phyloP scores from a whole-genome alignment of 1,140 invertebrate species.

The Ceratina calcarata region DNA sequence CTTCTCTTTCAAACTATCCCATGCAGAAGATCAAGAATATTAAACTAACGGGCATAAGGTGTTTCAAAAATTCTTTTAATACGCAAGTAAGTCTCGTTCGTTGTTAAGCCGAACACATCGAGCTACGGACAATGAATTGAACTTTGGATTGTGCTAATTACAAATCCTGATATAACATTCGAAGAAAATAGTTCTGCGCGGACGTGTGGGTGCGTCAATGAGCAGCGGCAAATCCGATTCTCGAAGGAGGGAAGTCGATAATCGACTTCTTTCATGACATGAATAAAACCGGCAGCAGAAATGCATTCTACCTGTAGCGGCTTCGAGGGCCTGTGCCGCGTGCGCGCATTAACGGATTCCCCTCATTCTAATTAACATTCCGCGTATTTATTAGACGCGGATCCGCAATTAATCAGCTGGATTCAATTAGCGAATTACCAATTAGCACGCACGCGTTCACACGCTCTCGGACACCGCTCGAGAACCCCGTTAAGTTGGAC shows the following conservation, averaged over 20 bases:
- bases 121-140: slow-evolving; percentile 20
- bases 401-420: slow-evolving; percentile 74
- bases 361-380: slow-evolving; percentile 74
- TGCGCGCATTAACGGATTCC: slow-evolving; percentile 53
- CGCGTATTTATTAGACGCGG: slow-evolving; percentile 73
- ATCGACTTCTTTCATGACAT: slow-evolving; percentile 49
- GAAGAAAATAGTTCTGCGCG: neutral
- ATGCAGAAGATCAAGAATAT: too few species aligned
- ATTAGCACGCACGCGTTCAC: slow-evolving; percentile 73
- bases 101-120: slow-evolving; percentile 8
- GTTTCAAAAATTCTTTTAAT: neutral
- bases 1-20: too few species aligned
- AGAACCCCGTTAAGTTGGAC: slow-evolving; percentile 61
- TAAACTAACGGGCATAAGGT: too few species aligned
- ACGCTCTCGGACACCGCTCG: slow-evolving; percentile 59
- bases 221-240: slow-evolving; percentile 15
- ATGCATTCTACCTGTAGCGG: slow-evolving; percentile 23
- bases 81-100: slow-evolving; percentile 2
- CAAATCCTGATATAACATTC: slow-evolving; percentile 29
- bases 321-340: slow-evolving; percentile 3
- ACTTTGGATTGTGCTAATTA: slow-evolving; percentile 41
- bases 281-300: slow-evolving; percentile 33
- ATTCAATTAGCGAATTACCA: slow-evolving; percentile 78
- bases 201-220: neutral
- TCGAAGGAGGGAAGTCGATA: slow-evolving; percentile 40